phyloP scores from a whole-genome alignment of 2,797 vertebrate species.

The Harpagifer antarcticus region DNA sequence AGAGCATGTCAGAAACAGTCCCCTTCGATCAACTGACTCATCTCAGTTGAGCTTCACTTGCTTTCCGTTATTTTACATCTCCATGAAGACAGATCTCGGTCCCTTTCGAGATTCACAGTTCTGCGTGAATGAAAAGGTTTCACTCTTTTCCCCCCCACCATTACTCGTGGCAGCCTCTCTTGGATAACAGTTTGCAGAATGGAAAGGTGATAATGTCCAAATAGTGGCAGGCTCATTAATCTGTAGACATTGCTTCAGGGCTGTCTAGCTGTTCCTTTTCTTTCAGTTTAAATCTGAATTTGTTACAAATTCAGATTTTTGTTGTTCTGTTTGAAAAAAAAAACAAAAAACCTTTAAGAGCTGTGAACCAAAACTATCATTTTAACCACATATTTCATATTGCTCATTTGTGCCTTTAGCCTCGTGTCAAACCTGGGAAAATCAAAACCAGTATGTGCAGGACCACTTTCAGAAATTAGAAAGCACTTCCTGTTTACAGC shows the following conservation, averaged over 20 bases:
- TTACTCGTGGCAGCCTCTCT: slow-evolving; percentile 33
- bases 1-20: slow-evolving; percentile 29
- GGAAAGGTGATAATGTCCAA: slow-evolving; percentile 59
- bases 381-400: not conserved
- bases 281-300: slow-evolving; percentile 18
- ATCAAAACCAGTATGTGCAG: not conserved
- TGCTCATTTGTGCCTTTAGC: slow-evolving; percentile 17
- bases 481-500: slow-evolving; percentile 63
- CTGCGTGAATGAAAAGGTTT: slow-evolving; percentile 50
- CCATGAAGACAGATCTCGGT: slow-evolving; percentile 17
- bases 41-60: slow-evolving; percentile 32
- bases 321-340: not conserved
- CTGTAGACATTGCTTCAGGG: slow-evolving; percentile 54
- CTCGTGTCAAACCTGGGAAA: not conserved
- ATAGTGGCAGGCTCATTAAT: slow-evolving; percentile 51
- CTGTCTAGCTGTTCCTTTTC: slow-evolving; percentile 37
- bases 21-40: slow-evolving; percentile 52
- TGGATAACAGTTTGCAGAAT: slow-evolving; percentile 36
- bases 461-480: slow-evolving; percentile 21
- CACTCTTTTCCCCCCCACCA: slow-evolving; percentile 8
- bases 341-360: slow-evolving; percentile 14
- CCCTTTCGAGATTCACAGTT: slow-evolving; percentile 17
- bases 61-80: slow-evolving; percentile 43
- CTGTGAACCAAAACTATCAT: slow-evolving; percentile 9
- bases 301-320: too few relatives aligned